A percentile compares a stretch with the other conserved stretches of the same genome.
Conservation (phyloP, 2,888 invertebrate species). For the Matsumyia berberina region DNA sequence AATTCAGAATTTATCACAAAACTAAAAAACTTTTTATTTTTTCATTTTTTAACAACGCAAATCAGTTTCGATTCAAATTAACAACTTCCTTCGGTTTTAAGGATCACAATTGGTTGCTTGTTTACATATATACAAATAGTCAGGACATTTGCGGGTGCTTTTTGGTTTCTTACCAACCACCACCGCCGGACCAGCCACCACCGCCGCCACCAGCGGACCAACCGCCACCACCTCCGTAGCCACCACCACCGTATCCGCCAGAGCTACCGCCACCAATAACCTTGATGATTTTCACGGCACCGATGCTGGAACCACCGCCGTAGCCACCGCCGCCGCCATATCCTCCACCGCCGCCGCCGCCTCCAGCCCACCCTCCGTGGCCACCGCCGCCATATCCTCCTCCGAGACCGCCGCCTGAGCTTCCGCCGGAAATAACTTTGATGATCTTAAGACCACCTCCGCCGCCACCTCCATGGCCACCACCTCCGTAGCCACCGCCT, state of each 20-base stretch:
- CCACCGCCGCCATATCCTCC: conserved; percentile 11
- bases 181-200: conserved; percentile 49
- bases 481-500: conserved; percentile 41
- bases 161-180: conserved; percentile 49
- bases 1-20: conserved; percentile 57
- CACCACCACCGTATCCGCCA: conserved; percentile 32
- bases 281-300: conserved; percentile 46
- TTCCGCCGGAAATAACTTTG: no score
- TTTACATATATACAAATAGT: conserved; percentile 57
- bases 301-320: conserved; percentile 50
- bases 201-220: conserved; percentile 24
- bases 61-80: conserved; percentile 25
- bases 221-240: conserved; percentile 23
- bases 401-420: conserved; percentile 11
- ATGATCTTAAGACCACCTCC: conserved; percentile 22
- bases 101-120: conserved; percentile 47
- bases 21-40: conserved; percentile 19
- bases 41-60: conserved; percentile 42
- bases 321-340: conserved; percentile 50
- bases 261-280: conserved; percentile 45
- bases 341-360: conserved; percentile 24
- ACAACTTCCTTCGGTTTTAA: conserved; percentile 34
- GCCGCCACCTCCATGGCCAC: conserved; percentile 22
- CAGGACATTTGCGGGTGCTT: not conserved
- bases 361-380: no score